Evolutionary conservation across 2,797 vertebrate genomes (phyloP).

Genomic region (Peromyscus attwateri): DNA sequence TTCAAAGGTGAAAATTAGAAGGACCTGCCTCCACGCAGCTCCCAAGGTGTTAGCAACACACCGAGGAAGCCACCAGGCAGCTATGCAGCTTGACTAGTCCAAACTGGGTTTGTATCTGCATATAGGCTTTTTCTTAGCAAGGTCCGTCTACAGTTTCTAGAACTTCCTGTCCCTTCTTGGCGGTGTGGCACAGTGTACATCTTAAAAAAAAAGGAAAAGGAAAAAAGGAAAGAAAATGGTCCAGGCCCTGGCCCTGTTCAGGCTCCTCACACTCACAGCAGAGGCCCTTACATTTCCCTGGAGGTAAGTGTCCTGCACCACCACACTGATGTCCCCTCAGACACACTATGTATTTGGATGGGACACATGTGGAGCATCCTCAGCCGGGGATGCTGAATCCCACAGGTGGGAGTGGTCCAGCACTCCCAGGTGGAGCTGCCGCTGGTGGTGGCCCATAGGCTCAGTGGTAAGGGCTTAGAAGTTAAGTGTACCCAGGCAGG

Average conservation of each 20-base stretch:
- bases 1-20: neutral
- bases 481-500: no score
- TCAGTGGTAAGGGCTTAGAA: neutral
- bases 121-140: neutral
- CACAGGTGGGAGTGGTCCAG: neutral
- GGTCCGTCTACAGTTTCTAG: neutral
- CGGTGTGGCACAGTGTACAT: neutral
- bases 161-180: neutral
- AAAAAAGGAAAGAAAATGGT: no score
- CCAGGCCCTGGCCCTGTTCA: neutral
- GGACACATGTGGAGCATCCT: no score
- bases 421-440: neutral
- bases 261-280: neutral
- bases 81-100: neutral
- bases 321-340: neutral
- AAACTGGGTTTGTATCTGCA: neutral
- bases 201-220: neutral
- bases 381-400: neutral
- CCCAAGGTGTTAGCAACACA: neutral
- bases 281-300: no score
- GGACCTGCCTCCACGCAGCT: neutral
- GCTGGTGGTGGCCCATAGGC: neutral
- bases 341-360: no score
- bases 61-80: neutral
- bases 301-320: neutral